Percentiles rank a stretch among this genome's conserved stretches.
These are phyloP conservation scores for Trilocha varians DNA, from an alignment of 2,888 invertebrate species.

Conservation along the genomic window DNA sequence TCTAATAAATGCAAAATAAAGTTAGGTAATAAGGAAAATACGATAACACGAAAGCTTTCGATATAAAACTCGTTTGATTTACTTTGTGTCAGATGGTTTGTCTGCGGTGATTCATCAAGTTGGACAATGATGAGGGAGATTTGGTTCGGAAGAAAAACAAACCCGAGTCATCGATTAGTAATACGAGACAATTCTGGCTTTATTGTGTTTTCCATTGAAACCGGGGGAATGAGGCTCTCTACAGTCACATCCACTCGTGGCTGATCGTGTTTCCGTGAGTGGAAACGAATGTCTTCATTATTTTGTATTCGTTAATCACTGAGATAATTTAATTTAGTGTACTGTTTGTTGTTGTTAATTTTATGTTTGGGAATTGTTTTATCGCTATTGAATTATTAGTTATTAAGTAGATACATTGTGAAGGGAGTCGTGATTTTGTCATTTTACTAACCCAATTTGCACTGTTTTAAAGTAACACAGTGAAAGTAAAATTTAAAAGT, in stretches of 20 bases:
- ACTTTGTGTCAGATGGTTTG: constrained; percentile 56
- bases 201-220: constrained; percentile 31
- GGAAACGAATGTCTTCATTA: constrained; percentile 10
- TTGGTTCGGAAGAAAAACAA: constrained; percentile 55
- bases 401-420: too few species aligned
- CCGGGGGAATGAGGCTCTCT: constrained; percentile 17
- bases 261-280: constrained; percentile 20
- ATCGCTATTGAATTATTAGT: too few species aligned
- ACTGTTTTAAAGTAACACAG: too few species aligned
- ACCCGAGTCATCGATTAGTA: constrained; percentile 58
- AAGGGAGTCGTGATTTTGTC: too few species aligned
- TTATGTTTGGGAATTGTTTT: constrained; percentile 1
- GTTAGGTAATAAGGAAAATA: constrained; percentile 11
- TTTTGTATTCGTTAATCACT: constrained; percentile 2
- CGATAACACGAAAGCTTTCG: constrained; percentile 41
- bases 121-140: constrained; percentile 56
- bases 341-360: constrained; percentile 1
- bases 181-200: constrained; percentile 46
- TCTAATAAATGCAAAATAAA: constrained; percentile 42
- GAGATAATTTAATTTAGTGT: constrained; percentile 1
- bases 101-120: constrained; percentile 63
- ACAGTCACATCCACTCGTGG: constrained; percentile 6
- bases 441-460: too few species aligned
- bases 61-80: constrained; percentile 46
- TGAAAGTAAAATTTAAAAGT: too few species aligned